A percentile compares a stretch with the other conserved stretches of the same genome.
These are phyloP conservation scores for Anniella stebbinsi DNA, from an alignment of 2,797 vertebrate genomes.

Conservation along the genomic window DNA sequence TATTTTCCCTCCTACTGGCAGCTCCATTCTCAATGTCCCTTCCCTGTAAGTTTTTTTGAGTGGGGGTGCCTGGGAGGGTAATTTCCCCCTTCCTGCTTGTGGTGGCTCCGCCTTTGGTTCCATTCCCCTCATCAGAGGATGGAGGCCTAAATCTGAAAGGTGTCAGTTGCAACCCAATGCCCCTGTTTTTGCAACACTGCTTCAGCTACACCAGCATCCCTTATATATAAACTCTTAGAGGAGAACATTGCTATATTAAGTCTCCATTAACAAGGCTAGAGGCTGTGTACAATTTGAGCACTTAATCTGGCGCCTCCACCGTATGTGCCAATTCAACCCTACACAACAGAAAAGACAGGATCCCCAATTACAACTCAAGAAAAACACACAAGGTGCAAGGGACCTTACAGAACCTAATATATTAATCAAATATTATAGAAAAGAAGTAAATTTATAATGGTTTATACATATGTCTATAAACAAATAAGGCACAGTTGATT, in stretches of 20 bases:
- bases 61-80: background rate
- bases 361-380: too few relatives aligned
- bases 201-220: background rate
- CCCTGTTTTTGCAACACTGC: background rate
- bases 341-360: too few relatives aligned
- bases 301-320: background rate
- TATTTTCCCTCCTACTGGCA: background rate
- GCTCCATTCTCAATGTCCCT: background rate
- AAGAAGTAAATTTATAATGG: too few relatives aligned
- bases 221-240: background rate
- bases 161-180: background rate
- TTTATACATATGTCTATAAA: too few relatives aligned
- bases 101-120: background rate
- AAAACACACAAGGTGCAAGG: too few relatives aligned
- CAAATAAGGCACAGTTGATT: too few relatives aligned
- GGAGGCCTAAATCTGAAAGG: background rate
- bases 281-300: background rate
- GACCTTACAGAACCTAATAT: too few relatives aligned
- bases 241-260: background rate
- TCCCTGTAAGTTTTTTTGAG: background rate
- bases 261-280: background rate
- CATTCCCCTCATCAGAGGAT: background rate
- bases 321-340: background rate
- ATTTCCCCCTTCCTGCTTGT: background rate
- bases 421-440: too few relatives aligned